A percentile compares a stretch with the other conserved stretches of the same genome.
Conservation (phyloP, 2,888 invertebrate genomes). For the Caenorhabditis sp. region DNA sequence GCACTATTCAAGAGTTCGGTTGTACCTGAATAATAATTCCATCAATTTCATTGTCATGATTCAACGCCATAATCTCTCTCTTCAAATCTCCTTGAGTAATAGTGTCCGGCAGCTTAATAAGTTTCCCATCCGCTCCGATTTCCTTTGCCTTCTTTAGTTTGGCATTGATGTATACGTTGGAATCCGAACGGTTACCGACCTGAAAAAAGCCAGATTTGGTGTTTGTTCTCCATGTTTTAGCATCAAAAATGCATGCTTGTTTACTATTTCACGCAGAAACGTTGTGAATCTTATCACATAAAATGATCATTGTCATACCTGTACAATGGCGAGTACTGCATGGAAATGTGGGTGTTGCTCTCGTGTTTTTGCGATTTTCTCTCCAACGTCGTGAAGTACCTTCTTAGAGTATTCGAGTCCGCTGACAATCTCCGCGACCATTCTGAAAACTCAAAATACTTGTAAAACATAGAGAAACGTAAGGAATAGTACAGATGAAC, state of each 20-base stretch:
- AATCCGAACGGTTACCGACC: constrained; percentile 96
- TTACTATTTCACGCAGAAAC: not conserved
- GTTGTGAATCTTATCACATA: constrained; percentile 12
- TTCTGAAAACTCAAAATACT: constrained; percentile 33
- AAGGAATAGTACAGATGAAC: not conserved
- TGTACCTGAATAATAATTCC: constrained; percentile 83
- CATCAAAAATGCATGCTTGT: not conserved
- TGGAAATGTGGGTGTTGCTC: constrained; percentile 86
- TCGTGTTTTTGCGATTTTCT: constrained; percentile 85
- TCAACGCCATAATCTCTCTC: constrained; percentile 88
- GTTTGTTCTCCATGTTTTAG: not conserved
- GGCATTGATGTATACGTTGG: constrained; percentile 97
- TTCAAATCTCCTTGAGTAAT: constrained; percentile 88
- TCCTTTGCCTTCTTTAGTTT: constrained; percentile 94
- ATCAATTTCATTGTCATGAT: constrained; percentile 89
- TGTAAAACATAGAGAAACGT: not conserved
- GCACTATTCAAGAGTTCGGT: not conserved
- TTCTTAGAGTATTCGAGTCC: constrained; percentile 84
- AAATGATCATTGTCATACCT: constrained; percentile 82
- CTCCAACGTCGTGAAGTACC: constrained; percentile 87
- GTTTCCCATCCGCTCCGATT: constrained; percentile 88
- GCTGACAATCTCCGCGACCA: constrained; percentile 80
- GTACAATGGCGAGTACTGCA: constrained; percentile 91
- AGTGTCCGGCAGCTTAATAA: constrained; percentile 89
- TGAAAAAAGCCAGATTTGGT: constrained; percentile 84